Percentiles rank a stretch among this genome's conserved stretches.
Conservation (phyloP, 2,113 vertebrate species). For the Isichthys henryi region DNA sequence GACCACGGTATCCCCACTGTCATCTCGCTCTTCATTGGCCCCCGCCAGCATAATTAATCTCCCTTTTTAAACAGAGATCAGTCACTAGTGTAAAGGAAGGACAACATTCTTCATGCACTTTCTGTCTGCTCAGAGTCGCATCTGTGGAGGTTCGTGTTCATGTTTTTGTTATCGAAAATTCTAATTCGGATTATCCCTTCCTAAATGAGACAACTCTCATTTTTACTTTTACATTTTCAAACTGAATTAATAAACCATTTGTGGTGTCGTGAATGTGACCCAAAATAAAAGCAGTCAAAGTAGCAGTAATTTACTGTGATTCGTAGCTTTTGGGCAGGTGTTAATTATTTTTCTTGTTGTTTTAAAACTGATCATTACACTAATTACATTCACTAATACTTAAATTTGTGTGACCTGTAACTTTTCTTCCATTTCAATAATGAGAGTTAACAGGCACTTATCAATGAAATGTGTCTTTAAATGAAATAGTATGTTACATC, state of each 20-base stretch:
- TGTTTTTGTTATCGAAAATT: neutral
- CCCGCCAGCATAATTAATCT: neutral
- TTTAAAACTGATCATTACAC: neutral
- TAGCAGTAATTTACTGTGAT: neutral
- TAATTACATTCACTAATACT: neutral
- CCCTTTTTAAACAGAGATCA: conserved; percentile 4
- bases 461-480: neutral
- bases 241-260: neutral
- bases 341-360: neutral
- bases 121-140: neutral
- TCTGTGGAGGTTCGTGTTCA: neutral
- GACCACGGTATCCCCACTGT: neutral
- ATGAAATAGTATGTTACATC: neutral
- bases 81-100: neutral
- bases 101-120: neutral
- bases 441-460: neutral
- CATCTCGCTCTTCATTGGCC: neutral
- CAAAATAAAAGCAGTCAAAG: neutral
- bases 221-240: neutral
- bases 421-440: neutral
- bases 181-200: neutral
- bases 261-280: neutral
- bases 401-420: neutral
- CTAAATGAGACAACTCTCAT: neutral
- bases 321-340: neutral